These are phyloP conservation scores for Ophioninae sp. DNA, from an alignment of 2,888 invertebrate genomes.

Conservation along the genomic window DNA sequence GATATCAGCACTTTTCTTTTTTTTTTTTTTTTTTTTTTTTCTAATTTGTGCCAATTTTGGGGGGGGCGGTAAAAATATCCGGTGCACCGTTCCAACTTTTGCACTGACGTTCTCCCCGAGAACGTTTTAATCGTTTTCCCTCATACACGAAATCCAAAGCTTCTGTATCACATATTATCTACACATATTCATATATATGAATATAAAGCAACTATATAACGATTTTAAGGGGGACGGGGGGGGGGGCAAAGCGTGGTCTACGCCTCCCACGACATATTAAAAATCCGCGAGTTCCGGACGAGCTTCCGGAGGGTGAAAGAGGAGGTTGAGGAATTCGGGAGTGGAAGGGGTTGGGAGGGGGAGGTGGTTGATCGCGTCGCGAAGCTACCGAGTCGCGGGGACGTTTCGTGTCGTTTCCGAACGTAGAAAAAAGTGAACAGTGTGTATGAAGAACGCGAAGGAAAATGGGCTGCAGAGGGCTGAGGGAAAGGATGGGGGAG, in stretches of 20 bases:
- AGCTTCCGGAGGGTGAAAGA: slow-evolving; percentile 1
- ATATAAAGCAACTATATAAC: slow-evolving; percentile 33
- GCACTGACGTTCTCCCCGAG: slow-evolving; percentile 70
- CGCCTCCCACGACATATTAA: slow-evolving; percentile 76
- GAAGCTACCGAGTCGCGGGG: slow-evolving; percentile 79
- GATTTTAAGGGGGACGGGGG: slow-evolving; percentile 34
- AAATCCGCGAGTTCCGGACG: slow-evolving; percentile 73
- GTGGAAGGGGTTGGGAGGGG: slow-evolving; percentile 72
- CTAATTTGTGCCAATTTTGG: too few species aligned
- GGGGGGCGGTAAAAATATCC: slow-evolving; percentile 56
- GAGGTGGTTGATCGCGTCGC: slow-evolving; percentile 80
- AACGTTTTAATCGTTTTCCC: slow-evolving; percentile 69
- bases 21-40: too few species aligned
- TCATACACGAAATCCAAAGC: slow-evolving; percentile 81
- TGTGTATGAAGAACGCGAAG: slow-evolving; percentile 69
- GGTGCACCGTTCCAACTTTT: slow-evolving; percentile 17
- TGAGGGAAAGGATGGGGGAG: not conserved
- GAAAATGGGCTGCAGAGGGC: slow-evolving; percentile 63
- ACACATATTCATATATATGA: slow-evolving; percentile 26
- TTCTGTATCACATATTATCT: slow-evolving; percentile 45
- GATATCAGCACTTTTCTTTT: slow-evolving; percentile 72
- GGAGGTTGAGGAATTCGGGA: slow-evolving; percentile 63
- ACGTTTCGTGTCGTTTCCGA: slow-evolving; percentile 74
- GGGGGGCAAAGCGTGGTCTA: slow-evolving; percentile 61
- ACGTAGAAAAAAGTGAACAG: slow-evolving; percentile 63